Evolutionary conservation across 2,888 invertebrate species (phyloP), one percentile per base, ranked within the genome.

Genomic region (Andrena haemorrhoa): DNA sequence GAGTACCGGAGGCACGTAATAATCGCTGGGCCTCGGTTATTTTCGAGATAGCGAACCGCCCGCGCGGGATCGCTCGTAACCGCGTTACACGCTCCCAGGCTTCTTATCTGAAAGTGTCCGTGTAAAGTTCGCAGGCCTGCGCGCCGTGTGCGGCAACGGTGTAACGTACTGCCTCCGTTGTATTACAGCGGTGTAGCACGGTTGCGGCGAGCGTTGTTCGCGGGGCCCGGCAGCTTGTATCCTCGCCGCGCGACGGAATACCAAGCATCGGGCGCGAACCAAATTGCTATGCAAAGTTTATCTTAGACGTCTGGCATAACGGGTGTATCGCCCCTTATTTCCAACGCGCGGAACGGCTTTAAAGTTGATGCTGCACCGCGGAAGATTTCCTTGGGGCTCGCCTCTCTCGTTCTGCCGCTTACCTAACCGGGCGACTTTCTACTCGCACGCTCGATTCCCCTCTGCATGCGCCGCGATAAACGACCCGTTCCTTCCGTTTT

Each of bases 241-340:
- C 35, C 64, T 49, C n/a, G 47, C 29, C 12, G 31, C 47, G n/a
- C 72, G 47, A 7, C 47, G 33, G 60, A 65, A 71, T 60, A 68
- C 49, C 73, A 79, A 79, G 70, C 73, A 70, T 79, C 60, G 20
- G 41, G 26, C 73, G 69, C 58, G 58, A 49, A 65, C 79, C 41
- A 81, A 73, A 81, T 79, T 69, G 72, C 81, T 64, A 64, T 79
- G 81, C 64, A 79, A 68, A 78, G 73, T 81, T 81, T 79, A 74
- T 79, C 81, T 68, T 58, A 64, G 56, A 49, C 41, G 72, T 81
- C 73, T 60, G 49, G 33, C 60, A 56, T 69, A 76, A 79, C 81
- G 64, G 68, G 60, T 69, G 68, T 69, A 65, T 81, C 64, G 64
- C 51, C 70, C 33, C 69, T 70, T 73, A 74, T 79, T 81, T 81